Conservation (phyloP, 2,797 vertebrate species). For the Eremophila alpestris region DNA sequence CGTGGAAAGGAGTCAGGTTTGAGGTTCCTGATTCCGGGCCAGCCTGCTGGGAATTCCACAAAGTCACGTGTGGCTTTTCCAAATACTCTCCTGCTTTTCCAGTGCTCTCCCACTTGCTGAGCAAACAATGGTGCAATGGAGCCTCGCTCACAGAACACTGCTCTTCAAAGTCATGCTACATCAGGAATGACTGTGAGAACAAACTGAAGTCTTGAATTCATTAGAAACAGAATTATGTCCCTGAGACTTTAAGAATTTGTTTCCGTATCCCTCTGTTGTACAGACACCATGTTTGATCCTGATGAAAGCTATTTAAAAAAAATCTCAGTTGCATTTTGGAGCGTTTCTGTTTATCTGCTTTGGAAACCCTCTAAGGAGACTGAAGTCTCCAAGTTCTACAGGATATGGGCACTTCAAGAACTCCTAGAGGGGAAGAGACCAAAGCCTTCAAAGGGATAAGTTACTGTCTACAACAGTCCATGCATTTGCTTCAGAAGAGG, state of each 20-base stretch:
- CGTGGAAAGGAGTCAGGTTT: not conserved
- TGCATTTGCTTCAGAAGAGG: not conserved
- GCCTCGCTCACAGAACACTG: not conserved
- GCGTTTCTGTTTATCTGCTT: not conserved
- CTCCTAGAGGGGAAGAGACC: slow-evolving; percentile 68
- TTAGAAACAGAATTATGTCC: not conserved
- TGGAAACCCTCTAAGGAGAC: slow-evolving; percentile 51
- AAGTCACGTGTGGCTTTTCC: not conserved
- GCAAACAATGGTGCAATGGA: not conserved
- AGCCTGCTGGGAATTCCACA: not conserved
- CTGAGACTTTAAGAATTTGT: not conserved
- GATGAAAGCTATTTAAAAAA: not conserved
- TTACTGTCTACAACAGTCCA: fast-evolving
- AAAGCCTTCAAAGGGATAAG: slow-evolving; percentile 41
- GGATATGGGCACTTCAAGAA: slow-evolving; percentile 68
- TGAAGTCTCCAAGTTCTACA: slow-evolving; percentile 54
- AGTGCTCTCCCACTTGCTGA: not conserved
- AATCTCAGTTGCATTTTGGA: not conserved
- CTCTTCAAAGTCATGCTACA: not conserved
- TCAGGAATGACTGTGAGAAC: not conserved
- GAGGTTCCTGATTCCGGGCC: not conserved
- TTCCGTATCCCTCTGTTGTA: not conserved
- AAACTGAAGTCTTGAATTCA: not conserved
- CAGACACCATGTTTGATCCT: not conserved
- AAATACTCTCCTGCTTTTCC: not conserved